phyloP scores from a whole-genome alignment of 2,888 invertebrate species.

The Osmoderma eremita region DNA sequence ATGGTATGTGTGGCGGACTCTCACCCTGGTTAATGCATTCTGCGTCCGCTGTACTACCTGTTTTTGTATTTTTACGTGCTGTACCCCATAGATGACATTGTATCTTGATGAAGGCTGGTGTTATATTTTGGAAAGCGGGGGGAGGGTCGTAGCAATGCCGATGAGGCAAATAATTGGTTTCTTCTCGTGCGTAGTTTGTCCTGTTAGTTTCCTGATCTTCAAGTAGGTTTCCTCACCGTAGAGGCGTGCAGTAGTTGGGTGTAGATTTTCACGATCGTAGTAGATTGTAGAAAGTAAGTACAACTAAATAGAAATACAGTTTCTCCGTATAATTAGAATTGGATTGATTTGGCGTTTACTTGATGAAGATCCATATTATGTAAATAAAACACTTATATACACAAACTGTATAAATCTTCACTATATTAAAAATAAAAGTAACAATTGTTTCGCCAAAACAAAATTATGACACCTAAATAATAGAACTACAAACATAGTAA shows the following conservation, averaged over 20 bases:
- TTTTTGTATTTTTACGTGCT: background rate
- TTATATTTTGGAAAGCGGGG: background rate
- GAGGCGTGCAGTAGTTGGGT: background rate
- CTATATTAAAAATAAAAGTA: no score
- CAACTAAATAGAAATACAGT: no score
- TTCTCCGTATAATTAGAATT: no score
- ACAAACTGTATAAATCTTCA: no score
- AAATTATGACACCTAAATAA: no score
- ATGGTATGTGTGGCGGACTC: background rate
- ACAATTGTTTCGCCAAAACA: no score
- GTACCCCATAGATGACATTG: background rate
- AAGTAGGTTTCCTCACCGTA: background rate
- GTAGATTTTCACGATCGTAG: background rate
- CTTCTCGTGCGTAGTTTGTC: background rate
- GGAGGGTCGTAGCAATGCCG: background rate
- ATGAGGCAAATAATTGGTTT: background rate
- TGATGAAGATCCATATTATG: no score
- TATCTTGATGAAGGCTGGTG: background rate
- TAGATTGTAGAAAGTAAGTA: no score
- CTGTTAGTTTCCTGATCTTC: background rate
- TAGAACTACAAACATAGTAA: no score
- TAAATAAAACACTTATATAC: no score
- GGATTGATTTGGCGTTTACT: no score
- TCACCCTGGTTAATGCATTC: background rate
- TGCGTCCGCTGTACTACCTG: background rate